A percentile compares a stretch with the other conserved stretches of the same genome.
These are phyloP conservation scores for Morus bassanus DNA, from an alignment of 2,797 vertebrate species.

Conservation along the genomic window DNA sequence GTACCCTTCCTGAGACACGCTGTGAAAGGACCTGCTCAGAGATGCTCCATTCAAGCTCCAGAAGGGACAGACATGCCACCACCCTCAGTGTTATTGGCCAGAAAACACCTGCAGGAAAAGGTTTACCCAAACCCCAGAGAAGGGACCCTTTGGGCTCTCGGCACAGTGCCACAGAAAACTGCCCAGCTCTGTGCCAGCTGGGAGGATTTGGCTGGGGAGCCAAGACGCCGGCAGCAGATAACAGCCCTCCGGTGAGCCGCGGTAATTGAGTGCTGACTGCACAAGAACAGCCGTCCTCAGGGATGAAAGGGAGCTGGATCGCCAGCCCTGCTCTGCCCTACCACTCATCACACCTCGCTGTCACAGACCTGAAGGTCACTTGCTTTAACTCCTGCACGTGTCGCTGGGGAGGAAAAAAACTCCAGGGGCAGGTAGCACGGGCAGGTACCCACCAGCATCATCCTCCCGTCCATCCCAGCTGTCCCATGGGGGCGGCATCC, in stretches of 20 bases:
- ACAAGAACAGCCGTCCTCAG: neutral
- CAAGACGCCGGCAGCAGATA: neutral
- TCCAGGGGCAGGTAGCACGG: neutral
- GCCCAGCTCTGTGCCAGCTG: neutral
- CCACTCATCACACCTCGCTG: neutral
- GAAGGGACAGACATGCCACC: neutral
- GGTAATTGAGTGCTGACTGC: neutral
- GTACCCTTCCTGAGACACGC: neutral
- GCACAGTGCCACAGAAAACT: neutral
- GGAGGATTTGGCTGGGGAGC: neutral
- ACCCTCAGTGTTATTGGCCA: neutral
- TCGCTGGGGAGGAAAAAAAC: neutral
- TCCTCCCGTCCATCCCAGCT: neutral
- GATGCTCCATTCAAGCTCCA: fast-evolving
- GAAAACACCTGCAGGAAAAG: neutral
- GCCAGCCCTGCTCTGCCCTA: neutral
- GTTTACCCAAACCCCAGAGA: neutral
- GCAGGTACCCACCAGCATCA: neutral
- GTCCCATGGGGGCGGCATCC: neutral
- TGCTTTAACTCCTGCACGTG: neutral
- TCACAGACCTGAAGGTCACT: neutral
- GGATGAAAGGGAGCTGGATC: neutral
- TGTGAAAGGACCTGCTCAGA: neutral
- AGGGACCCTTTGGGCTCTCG: neutral
- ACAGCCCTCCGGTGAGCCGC: neutral